These are phyloP conservation scores for Lates calcarifer DNA, from an alignment of 2,113 vertebrate species.

Conservation along the genomic window DNA sequence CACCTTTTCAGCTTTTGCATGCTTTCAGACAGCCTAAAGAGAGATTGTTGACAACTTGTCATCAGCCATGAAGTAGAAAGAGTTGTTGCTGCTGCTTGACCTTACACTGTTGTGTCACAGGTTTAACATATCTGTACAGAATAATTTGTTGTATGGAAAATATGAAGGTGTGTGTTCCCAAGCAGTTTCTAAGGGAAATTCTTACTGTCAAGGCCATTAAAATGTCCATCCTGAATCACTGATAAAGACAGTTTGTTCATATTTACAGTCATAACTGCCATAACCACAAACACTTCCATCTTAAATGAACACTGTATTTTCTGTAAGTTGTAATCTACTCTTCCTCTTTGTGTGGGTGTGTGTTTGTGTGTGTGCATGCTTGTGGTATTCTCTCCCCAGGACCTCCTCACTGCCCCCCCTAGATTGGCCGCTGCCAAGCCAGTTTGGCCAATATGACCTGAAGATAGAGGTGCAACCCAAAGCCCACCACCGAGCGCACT, in stretches of 20 bases:
- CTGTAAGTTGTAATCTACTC: slow-evolving; percentile 15
- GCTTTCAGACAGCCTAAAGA: slow-evolving; percentile 3
- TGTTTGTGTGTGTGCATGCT: slow-evolving; percentile 13
- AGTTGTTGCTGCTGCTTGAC: slow-evolving; percentile 3
- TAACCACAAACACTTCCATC: background rate
- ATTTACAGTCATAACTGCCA: background rate
- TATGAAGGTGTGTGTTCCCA: background rate
- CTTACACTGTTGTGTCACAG: background rate
- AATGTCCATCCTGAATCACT: background rate
- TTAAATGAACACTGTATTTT: background rate
- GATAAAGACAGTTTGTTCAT: background rate
- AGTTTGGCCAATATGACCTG: slow-evolving; percentile 95
- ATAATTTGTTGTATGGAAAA: slow-evolving; percentile 8
- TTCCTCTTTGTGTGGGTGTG: slow-evolving; percentile 3
- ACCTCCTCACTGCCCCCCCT: slow-evolving; percentile 96
- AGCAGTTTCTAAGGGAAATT: background rate
- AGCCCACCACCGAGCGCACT: slow-evolving; percentile 98
- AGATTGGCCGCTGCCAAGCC: slow-evolving; percentile 96
- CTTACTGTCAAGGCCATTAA: background rate
- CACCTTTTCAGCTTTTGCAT: slow-evolving; percentile 23
- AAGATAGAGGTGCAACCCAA: slow-evolving; percentile 99
- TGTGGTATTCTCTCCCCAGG: slow-evolving; percentile 84
- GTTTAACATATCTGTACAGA: background rate
- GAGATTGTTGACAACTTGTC: background rate
- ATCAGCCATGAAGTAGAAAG: background rate